Evolutionary conservation across 2,113 vertebrate genomes (phyloP), one percentile per base, ranked within the genome.

Genomic region (Labeo catla): DNA sequence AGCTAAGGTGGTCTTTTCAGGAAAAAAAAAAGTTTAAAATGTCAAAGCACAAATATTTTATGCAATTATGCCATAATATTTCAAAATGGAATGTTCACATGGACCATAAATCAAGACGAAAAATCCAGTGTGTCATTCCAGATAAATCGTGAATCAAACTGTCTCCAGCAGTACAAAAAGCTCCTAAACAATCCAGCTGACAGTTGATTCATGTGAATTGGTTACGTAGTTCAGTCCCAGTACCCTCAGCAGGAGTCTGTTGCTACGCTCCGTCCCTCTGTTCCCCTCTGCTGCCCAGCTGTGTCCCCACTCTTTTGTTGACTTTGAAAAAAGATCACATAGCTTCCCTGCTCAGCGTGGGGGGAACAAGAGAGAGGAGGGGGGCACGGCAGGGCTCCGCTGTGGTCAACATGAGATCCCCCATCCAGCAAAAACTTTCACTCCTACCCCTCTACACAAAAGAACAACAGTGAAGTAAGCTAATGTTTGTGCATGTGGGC

Each of bases 271-370:
- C 86, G 84, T 84, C 87, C 92, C 92, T 91, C 89, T 93, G 92
- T 93, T 93, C 91, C 90, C n/a, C 89, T 73, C 84, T 47, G 86
- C 63, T 81, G 86, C 88, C 93, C 93, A 93, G 92, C 93, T 95
- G 93, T 92, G 92, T 92, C 91, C 92, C 91, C 91, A 89, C 89
- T 91, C 93, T 93, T 91, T 89, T 93, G 94, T 93, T 95, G 93
- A 95, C 92, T 94, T 94, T 94, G 83, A 89, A 87, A 91, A 91
- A 92, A 93, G 94, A 95, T 95, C 94, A 95, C 93, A 95, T 93
- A 92, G 91, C 92, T 91, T 92, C 91, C 90, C 74, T 54, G 65
- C 87, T 74, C 85, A 87, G 87, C 47, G 77, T 86, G 84, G 77
- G 61, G 83, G 85, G 87, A 73, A 84, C 76, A 84, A 85, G 81